Percentiles rank a stretch among this genome's conserved stretches.
Evolutionary conservation across 2,888 invertebrate species (phyloP).

Genomic region (Ctena decussata): DNA sequence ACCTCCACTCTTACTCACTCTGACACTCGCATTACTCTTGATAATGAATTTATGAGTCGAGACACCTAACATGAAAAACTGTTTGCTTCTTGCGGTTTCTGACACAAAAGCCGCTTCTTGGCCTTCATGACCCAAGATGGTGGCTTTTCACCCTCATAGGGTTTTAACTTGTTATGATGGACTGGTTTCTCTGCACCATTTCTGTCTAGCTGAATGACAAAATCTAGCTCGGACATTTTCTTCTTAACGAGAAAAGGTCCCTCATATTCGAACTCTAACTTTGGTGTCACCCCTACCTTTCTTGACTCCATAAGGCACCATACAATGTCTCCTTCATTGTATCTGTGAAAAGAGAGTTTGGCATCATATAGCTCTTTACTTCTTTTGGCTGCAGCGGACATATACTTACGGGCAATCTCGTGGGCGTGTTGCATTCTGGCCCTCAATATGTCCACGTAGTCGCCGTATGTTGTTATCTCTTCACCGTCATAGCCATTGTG

Average conservation of each 20-base stretch:
- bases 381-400: conserved; percentile 18
- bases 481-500: background rate
- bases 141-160: conserved; percentile 22
- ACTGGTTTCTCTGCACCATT: conserved; percentile 16
- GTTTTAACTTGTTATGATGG: conserved; percentile 50
- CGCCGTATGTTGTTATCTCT: background rate
- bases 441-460: conserved; percentile 29
- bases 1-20: no score
- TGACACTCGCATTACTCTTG: no score
- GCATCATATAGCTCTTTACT: conserved; percentile 48
- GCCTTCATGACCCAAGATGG: conserved; percentile 18
- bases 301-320: conserved; percentile 42
- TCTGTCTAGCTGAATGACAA: conserved; percentile 22
- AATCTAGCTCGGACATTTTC: conserved; percentile 27
- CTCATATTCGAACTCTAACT: conserved; percentile 40
- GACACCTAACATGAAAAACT: no score
- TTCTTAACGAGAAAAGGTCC: conserved; percentile 43
- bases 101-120: no score
- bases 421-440: conserved; percentile 37
- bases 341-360: conserved; percentile 17
- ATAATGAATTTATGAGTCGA: no score
- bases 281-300: conserved; percentile 34
- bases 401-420: conserved; percentile 43
- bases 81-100: background rate
- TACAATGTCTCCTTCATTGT: conserved; percentile 46